Percentiles rank a stretch among this genome's conserved stretches.
Evolutionary conservation across 2,113 vertebrate genomes (phyloP).

Genomic region (Psilopogon haemacephalus): DNA sequence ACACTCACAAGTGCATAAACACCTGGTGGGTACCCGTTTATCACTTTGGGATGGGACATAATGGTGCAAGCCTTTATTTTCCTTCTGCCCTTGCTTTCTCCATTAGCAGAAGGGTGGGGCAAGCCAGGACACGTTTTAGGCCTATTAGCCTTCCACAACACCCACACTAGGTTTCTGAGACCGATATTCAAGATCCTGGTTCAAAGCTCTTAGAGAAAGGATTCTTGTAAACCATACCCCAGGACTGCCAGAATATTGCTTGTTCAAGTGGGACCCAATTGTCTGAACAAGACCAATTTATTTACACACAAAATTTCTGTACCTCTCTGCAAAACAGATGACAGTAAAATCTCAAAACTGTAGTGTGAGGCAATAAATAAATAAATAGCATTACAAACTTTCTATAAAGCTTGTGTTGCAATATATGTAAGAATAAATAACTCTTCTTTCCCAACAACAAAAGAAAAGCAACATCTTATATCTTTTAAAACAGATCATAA

Average conservation of each 20-base stretch:
- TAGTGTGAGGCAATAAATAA: not conserved
- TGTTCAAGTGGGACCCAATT: fast-evolving
- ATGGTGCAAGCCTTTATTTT: too few species aligned
- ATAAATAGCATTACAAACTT: not conserved
- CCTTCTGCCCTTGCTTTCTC: too few species aligned
- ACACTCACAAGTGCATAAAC: too few species aligned
- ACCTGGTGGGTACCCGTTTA: too few species aligned
- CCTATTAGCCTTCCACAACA: too few species aligned
- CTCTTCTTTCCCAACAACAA: not conserved
- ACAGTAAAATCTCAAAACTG: not conserved
- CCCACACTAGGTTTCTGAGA: not conserved
- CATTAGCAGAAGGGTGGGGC: too few species aligned
- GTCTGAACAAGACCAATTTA: not conserved
- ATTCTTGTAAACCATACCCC: not conserved
- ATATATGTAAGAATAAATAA: not conserved
- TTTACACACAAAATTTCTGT: not conserved
- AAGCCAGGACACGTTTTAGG: too few species aligned
- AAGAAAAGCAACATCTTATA: not conserved
- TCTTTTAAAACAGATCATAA: not conserved
- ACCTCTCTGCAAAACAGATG: not conserved
- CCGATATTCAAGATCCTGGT: not conserved
- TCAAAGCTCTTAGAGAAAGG: not conserved
- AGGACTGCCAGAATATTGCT: not conserved
- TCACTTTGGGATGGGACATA: too few species aligned
- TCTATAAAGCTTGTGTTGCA: not conserved